These are phyloP conservation scores for Sinocyclocheilus maitianheensis DNA, from an alignment of 2,113 vertebrate genomes.

Conservation along the genomic window DNA sequence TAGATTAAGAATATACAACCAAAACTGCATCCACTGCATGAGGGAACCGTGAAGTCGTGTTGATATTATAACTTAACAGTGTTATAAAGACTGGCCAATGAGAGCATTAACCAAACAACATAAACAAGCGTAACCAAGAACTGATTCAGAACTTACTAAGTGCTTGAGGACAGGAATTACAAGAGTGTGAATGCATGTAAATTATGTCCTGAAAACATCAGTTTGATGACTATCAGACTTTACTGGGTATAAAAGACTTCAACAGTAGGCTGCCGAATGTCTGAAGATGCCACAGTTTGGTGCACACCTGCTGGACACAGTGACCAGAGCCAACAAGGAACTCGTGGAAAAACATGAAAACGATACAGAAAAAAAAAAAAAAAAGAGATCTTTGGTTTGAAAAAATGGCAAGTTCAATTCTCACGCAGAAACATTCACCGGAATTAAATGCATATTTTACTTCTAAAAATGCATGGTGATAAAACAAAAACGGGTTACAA, in stretches of 20 bases:
- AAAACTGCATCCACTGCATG: not conserved
- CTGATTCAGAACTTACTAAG: not conserved
- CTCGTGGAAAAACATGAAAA: not conserved
- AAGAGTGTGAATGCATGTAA: not conserved
- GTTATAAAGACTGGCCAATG: not conserved
- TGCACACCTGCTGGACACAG: slow-evolving; percentile 50
- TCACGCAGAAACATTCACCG: slow-evolving; percentile 22
- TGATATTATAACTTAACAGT: not conserved
- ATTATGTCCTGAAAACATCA: not conserved
- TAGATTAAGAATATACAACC: not conserved
- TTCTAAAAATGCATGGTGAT: not conserved
- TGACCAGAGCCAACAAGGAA: slow-evolving; percentile 51
- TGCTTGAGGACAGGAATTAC: not conserved
- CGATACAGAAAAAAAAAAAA: not conserved
- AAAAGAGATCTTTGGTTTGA: slow-evolving; percentile 43
- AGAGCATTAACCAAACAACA: not conserved
- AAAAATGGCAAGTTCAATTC: slow-evolving; percentile 9
- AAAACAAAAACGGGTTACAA: not conserved
- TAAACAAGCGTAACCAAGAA: not conserved
- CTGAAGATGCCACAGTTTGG: slow-evolving; percentile 3
- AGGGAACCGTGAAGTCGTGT: not conserved
- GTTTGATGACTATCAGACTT: not conserved
- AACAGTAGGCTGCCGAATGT: slow-evolving; percentile 10
- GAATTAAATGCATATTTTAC: slow-evolving; percentile 3
- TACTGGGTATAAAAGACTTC: slow-evolving; percentile 11